Percentiles rank a stretch among this genome's conserved stretches.
These are phyloP conservation scores for Campylomormyrus numenius DNA, from an alignment of 2,113 vertebrate genomes.

Conservation along the genomic window DNA sequence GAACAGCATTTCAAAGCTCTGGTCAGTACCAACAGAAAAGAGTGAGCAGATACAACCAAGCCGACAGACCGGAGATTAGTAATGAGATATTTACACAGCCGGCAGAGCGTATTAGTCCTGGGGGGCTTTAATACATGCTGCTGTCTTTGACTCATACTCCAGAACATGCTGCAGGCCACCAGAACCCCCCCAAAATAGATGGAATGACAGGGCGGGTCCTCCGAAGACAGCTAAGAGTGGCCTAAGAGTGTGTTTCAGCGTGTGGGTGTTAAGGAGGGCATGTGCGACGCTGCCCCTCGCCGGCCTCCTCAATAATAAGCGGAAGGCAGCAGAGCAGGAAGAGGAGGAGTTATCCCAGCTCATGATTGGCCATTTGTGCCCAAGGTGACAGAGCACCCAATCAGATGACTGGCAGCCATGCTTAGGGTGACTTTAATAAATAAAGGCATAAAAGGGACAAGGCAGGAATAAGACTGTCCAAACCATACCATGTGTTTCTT, in stretches of 20 bases:
- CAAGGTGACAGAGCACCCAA: neutral
- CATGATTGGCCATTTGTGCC: neutral
- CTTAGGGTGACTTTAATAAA: neutral
- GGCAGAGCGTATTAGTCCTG: constrained; percentile 22
- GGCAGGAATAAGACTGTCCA: neutral
- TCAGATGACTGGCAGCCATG: neutral
- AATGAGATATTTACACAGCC: constrained; percentile 26
- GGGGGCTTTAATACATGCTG: constrained; percentile 31
- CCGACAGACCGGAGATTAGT: constrained; percentile 24
- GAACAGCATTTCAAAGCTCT: constrained; percentile 23
- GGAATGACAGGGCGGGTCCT: neutral
- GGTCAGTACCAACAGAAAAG: constrained; percentile 10
- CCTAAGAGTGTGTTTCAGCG: neutral
- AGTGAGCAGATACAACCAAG: neutral
- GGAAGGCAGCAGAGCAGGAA: neutral
- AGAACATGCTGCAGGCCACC: constrained; percentile 14
- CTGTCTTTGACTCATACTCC: constrained; percentile 30
- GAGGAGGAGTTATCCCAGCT: neutral
- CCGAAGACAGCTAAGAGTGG: neutral
- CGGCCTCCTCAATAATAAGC: neutral
- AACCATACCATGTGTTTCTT: too few species aligned
- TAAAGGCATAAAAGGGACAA: neutral
- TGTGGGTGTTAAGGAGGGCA: neutral
- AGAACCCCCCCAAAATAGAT: neutral
- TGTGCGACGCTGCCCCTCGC: neutral